A percentile compares a stretch with the other conserved stretches of the same genome.
Conservation (phyloP, 2,113 vertebrate species). For the Gallinago media region DNA sequence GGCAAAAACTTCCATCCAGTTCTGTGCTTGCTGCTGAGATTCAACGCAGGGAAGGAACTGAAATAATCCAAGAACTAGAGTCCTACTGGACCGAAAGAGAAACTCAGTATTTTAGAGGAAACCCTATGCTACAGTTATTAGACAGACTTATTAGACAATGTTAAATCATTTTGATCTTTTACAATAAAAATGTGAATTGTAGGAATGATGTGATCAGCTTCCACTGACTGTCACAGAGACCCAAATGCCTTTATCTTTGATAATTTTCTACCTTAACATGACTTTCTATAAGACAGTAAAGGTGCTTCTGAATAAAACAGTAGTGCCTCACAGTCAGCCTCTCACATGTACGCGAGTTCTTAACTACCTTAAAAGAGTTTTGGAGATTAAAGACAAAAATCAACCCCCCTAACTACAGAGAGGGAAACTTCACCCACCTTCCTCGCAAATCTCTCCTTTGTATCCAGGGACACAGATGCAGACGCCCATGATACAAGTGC, state of each 20-base stretch:
- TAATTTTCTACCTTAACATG: neutral
- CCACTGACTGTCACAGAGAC: neutral
- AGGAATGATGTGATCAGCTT: neutral
- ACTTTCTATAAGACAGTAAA: neutral
- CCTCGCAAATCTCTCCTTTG: conserved; percentile 94
- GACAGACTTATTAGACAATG: neutral
- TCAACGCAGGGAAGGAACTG: neutral
- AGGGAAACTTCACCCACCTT: conserved; percentile 81
- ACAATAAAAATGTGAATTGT: neutral
- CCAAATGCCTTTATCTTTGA: neutral
- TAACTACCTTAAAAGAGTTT: neutral
- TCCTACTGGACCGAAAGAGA: neutral
- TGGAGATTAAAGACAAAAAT: neutral
- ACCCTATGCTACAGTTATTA: neutral
- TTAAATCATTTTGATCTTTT: neutral
- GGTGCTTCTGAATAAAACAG: neutral
- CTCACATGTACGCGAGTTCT: neutral
- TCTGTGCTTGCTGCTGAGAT: neutral
- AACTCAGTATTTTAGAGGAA: neutral
- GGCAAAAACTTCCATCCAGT: neutral
- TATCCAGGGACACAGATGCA: conserved; percentile 94
- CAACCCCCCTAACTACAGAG: rapidly evolving
- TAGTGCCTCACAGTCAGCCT: neutral
- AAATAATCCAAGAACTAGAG: neutral
- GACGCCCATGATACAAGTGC: conserved; percentile 91